A percentile compares a stretch with the other conserved stretches of the same genome.
phyloP scores from a whole-genome alignment of 2,797 vertebrate genomes.

The Stomatorhinus walkeri region DNA sequence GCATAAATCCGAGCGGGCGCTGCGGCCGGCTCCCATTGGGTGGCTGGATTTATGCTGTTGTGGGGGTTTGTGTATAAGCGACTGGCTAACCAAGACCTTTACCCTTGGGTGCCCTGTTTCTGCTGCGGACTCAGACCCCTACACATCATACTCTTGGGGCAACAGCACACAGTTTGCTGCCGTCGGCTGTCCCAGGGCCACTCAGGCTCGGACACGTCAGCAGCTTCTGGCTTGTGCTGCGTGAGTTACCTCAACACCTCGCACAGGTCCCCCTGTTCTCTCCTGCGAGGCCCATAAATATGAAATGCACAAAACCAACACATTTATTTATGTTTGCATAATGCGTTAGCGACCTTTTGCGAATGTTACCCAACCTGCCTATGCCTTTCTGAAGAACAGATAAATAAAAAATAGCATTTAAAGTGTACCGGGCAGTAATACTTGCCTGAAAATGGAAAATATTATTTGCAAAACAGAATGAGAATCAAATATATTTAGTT shows the following conservation, averaged over 20 bases:
- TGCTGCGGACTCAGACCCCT: constrained; percentile 32
- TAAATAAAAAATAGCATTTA: neutral
- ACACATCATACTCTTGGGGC: constrained; percentile 25
- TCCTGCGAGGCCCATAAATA: neutral
- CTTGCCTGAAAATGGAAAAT: neutral
- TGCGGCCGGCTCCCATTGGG: constrained; percentile 31
- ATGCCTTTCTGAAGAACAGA: neutral
- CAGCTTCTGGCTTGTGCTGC: neutral
- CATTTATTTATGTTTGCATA: neutral
- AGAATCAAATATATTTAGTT: neutral
- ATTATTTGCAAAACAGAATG: neutral
- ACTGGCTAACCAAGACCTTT: constrained; percentile 44
- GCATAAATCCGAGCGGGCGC: constrained; percentile 65
- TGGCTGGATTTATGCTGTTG: constrained; percentile 57
- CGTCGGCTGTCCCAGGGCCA: neutral
- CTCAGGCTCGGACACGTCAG: neutral
- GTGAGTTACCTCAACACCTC: neutral
- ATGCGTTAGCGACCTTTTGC: neutral
- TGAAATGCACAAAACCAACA: neutral
- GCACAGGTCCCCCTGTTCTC: neutral
- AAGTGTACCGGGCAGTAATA: neutral
- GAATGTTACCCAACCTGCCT: neutral
- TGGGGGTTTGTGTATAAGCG: constrained; percentile 58
- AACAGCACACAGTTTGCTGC: constrained; percentile 50
- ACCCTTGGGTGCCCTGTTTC: constrained; percentile 17